Percentiles rank a stretch among this genome's conserved stretches.
These are phyloP conservation scores for Cephus cinctus DNA, from an alignment of 1,140 invertebrate species.

Conservation along the genomic window DNA sequence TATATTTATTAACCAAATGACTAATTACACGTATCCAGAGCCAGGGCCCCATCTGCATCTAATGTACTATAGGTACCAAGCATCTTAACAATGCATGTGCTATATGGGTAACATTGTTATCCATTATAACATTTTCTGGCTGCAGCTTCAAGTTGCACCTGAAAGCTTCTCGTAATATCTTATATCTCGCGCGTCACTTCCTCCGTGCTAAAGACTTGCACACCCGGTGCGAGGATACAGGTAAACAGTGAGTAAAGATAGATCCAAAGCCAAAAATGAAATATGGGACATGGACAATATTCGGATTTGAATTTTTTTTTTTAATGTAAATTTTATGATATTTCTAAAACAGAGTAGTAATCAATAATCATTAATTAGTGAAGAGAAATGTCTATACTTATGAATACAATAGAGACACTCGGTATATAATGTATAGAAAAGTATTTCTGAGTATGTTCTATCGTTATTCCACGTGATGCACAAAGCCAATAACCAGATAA, in stretches of 20 bases:
- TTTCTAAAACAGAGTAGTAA: too few species aligned
- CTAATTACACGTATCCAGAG: slow-evolving; percentile 46
- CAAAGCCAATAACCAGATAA: neutral
- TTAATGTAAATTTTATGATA: too few species aligned
- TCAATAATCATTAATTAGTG: too few species aligned
- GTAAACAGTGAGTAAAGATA: neutral
- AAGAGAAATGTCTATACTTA: too few species aligned
- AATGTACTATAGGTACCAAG: slow-evolving; percentile 38
- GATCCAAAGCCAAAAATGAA: neutral
- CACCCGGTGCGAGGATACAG: neutral
- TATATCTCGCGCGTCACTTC: slow-evolving; percentile 14
- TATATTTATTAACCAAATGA: slow-evolving; percentile 47
- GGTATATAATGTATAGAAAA: too few species aligned
- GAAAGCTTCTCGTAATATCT: slow-evolving; percentile 27
- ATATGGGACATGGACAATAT: neutral
- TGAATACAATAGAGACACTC: too few species aligned
- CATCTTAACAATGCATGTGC: neutral
- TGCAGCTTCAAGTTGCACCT: slow-evolving; percentile 20
- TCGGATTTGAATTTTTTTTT: neutral
- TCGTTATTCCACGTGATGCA: neutral
- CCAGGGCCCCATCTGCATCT: slow-evolving; percentile 39
- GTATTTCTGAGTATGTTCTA: too few species aligned
- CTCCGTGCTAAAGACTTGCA: neutral
- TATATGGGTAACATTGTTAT: too few species aligned
- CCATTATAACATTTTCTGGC: slow-evolving; percentile 8